Conservation (phyloP, 2,888 invertebrate genomes). For the Thymelicus acteon region DNA sequence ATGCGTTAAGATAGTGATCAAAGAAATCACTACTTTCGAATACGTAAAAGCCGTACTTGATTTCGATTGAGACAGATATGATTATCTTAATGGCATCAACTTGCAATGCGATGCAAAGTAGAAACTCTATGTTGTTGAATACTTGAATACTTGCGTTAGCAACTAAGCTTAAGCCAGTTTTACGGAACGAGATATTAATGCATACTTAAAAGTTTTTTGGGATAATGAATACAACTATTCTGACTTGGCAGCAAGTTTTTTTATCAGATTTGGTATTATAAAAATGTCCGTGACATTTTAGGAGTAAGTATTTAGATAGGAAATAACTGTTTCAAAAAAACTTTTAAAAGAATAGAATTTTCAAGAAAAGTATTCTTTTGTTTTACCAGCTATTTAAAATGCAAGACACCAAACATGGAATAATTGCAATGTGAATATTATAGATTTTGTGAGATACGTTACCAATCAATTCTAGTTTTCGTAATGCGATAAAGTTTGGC, state of each 20-base stretch:
- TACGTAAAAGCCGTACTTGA: constrained; percentile 29
- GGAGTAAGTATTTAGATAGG: no score
- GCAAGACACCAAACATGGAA: no score
- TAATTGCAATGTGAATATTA: no score
- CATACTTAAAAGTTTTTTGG: not conserved
- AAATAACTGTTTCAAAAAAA: no score
- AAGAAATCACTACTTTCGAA: constrained; percentile 35
- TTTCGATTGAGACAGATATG: constrained; percentile 19
- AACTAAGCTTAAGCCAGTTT: constrained; percentile 5
- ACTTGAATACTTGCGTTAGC: not conserved
- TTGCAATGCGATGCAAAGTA: not conserved
- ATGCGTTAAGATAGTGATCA: constrained; percentile 23
- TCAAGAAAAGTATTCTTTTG: no score
- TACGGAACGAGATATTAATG: not conserved
- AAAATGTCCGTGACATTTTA: no score
- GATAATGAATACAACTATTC: not conserved
- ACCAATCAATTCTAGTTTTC: no score
- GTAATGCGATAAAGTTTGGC: no score
- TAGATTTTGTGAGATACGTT: no score
- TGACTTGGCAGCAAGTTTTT: not conserved
- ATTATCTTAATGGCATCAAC: constrained; percentile 21
- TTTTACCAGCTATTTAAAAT: no score
- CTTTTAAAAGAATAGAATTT: no score
- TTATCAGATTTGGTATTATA: no score
- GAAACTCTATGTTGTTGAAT: not conserved